Evolutionary conservation across 2,888 invertebrate genomes (phyloP), one percentile per base, ranked within the genome.

Genomic region (Macroteleia sp.): DNA sequence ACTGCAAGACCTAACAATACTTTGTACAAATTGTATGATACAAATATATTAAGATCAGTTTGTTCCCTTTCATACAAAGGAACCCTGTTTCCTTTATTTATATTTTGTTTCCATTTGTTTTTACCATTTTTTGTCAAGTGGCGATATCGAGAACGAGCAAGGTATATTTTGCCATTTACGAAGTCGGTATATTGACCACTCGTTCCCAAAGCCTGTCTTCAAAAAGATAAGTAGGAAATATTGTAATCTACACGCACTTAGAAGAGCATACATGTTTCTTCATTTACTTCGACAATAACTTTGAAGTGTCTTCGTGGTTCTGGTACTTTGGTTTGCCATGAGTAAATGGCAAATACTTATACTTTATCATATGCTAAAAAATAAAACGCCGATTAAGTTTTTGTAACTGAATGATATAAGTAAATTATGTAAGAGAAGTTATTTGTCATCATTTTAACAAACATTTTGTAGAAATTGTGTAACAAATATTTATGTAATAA

Each of bases 341-440:
- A 61, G 99, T 98, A 92, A 99, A 99, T 77, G 99, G 99, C 92
- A 99, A 93, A 93, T 99, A 99, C 92, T 97, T 96, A 92, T 99
- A 99, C 93, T 97, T 98, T 91, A 99, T 96, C 99, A 99, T 99
- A 93, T 99, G 99, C 98, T 98, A 80, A 95, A 94, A 86, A 87
- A 83, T 25, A 25, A 25, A 25, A 25, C n/a, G n/a, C n/a, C n/a
- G n/a, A n/a, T n/a, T n/a, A n/a, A n/a, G n/a, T n/a, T n/a, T n/a
- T n/a, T n/a, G n/a, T n/a, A n/a, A n/a, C n/a, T n/a, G n/a, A n/a
- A n/a, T n/a, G n/a, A n/a, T n/a, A n/a, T n/a, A n/a, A n/a, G n/a
- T n/a, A n/a, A 42, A 20, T 42, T 19, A 10, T 42, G 20, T 42
- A 19, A 42, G 20, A 3, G 8, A 42, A n/a, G n/a, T n/a, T n/a